Evolutionary conservation across 2,888 invertebrate genomes (phyloP).

Genomic region (Drosophila paracracens): DNA sequence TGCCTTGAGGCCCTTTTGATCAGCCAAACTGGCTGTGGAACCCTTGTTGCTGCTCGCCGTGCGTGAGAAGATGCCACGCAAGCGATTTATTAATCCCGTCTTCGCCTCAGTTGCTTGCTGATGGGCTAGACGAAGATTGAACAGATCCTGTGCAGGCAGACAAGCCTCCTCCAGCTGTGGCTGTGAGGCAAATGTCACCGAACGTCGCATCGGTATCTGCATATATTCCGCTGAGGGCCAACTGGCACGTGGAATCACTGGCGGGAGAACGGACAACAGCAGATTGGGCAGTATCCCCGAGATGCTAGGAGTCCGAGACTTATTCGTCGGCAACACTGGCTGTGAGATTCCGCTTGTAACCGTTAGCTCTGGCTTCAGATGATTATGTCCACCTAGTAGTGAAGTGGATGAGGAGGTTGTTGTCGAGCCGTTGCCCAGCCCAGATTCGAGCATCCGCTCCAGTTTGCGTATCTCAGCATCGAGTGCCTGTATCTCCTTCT

Average conservation of each 20-base stretch:
- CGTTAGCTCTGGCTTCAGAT: slow-evolving; percentile 82
- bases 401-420: slow-evolving; percentile 86
- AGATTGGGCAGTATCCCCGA: slow-evolving; percentile 90
- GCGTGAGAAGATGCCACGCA: slow-evolving; percentile 88
- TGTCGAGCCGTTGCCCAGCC: slow-evolving; percentile 85
- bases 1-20: slow-evolving; percentile 87
- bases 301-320: slow-evolving; percentile 88
- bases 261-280: slow-evolving; percentile 90
- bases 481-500: slow-evolving; percentile 91
- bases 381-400: slow-evolving; percentile 70
- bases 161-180: slow-evolving; percentile 87
- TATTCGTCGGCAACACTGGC: slow-evolving; percentile 54
- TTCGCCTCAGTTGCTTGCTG: slow-evolving; percentile 86
- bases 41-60: slow-evolving; percentile 89
- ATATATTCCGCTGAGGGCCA: slow-evolving; percentile 91
- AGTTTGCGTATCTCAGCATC: slow-evolving; percentile 92
- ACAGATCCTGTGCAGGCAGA: slow-evolving; percentile 87
- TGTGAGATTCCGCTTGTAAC: slow-evolving; percentile 77
- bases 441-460: slow-evolving; percentile 89
- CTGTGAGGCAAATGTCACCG: slow-evolving; percentile 89
- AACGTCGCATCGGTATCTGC: slow-evolving; percentile 87
- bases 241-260: slow-evolving; percentile 91
- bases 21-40: slow-evolving; percentile 86
- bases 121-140: slow-evolving; percentile 86
- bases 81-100: slow-evolving; percentile 86